Conservation (phyloP, 2,888 invertebrate genomes). For the Herminia tarsipennalis region DNA sequence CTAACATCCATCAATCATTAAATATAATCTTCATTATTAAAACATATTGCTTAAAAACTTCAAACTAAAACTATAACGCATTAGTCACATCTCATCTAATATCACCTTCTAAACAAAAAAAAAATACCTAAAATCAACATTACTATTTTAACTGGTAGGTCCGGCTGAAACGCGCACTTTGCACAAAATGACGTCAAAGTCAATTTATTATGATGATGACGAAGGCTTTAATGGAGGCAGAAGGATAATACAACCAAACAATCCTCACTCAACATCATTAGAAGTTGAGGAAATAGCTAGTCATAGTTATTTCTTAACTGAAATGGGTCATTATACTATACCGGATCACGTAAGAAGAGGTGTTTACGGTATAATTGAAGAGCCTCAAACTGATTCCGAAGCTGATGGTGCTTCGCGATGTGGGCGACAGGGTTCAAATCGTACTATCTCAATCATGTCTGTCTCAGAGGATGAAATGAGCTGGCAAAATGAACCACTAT, state of each 20-base stretch:
- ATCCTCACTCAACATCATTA: slow-evolving; percentile 82
- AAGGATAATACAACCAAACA: slow-evolving; percentile 76
- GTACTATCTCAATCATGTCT: slow-evolving; percentile 88
- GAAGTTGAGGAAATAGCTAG: slow-evolving; percentile 87
- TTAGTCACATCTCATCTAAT: slow-evolving; percentile 55
- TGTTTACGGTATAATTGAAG: slow-evolving; percentile 80
- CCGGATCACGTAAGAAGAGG: slow-evolving; percentile 77
- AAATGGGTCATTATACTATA: slow-evolving; percentile 76
- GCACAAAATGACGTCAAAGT: slow-evolving; percentile 87
- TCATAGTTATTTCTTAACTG: slow-evolving; percentile 85
- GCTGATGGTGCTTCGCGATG: slow-evolving; percentile 69
- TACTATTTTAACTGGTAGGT: slow-evolving; percentile 86
- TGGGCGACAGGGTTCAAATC: slow-evolving; percentile 65
- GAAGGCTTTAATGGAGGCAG: slow-evolving; percentile 73
- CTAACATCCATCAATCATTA: slow-evolving; percentile 46
- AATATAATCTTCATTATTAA: slow-evolving; percentile 20
- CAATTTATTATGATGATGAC: slow-evolving; percentile 82
- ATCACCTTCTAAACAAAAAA: slow-evolving; percentile 39
- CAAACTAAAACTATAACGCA: slow-evolving; percentile 53
- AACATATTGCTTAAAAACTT: slow-evolving; percentile 26
- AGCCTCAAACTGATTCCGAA: slow-evolving; percentile 82
- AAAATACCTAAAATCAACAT: slow-evolving; percentile 62
- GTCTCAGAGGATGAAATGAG: slow-evolving; percentile 88
- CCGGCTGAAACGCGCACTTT: slow-evolving; percentile 88
- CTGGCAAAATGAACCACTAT: slow-evolving; percentile 82